Evolutionary conservation across 2,797 vertebrate species (phyloP).

Genomic region (Sternarchorhynchus goeldii): DNA sequence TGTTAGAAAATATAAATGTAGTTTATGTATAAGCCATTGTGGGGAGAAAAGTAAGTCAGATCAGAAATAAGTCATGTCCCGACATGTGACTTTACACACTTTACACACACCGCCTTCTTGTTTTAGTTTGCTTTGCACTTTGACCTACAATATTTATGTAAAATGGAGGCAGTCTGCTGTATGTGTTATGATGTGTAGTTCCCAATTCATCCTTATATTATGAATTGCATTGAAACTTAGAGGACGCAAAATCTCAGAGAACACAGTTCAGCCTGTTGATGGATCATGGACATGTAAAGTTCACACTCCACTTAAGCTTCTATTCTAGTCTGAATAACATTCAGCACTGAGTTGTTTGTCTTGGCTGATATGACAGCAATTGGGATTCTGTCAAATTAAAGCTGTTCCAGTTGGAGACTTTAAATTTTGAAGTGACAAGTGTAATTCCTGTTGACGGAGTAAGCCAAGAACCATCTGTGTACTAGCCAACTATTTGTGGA

Average conservation of each 20-base stretch:
- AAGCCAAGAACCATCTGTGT: constrained; percentile 15
- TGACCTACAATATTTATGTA: no score
- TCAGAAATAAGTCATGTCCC: no score
- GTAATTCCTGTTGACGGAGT: constrained; percentile 28
- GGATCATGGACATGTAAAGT: background rate
- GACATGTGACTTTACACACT: no score
- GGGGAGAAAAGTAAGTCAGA: no score
- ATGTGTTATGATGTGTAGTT: no score
- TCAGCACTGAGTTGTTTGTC: constrained; percentile 14
- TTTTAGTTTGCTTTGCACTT: no score
- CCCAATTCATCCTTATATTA: no score
- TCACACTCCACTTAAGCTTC: background rate
- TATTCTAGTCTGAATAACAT: background rate
- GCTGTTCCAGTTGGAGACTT: constrained; percentile 23
- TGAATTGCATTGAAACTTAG: no score
- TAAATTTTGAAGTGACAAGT: constrained; percentile 28
- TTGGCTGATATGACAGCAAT: constrained; percentile 25
- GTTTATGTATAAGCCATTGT: no score
- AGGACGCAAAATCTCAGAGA: background rate
- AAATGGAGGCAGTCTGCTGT: no score
- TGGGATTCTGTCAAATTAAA: constrained; percentile 30
- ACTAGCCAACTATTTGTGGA: background rate
- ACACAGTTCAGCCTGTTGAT: background rate
- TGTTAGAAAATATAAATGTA: no score
- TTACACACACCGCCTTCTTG: no score